These are phyloP conservation scores for Aphidoletes aphidimyza DNA, from an alignment of 2,888 invertebrate species.

Conservation along the genomic window DNA sequence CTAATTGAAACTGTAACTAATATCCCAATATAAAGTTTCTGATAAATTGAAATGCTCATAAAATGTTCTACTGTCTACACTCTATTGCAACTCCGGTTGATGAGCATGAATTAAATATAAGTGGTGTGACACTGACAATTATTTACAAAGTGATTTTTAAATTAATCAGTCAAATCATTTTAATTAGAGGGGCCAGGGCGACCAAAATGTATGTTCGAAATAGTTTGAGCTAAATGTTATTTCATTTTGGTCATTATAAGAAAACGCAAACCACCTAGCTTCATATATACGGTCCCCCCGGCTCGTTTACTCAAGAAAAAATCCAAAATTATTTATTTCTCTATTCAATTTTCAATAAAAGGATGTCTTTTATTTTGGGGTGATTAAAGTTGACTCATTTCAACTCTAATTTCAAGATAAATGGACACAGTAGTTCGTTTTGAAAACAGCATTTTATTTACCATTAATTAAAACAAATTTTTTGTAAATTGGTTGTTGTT, in stretches of 20 bases:
- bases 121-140: slow-evolving; percentile 51
- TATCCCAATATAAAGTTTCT: slow-evolving; percentile 15
- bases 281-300: background rate
- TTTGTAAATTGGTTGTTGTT: background rate
- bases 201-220: no score
- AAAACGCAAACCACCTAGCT: background rate
- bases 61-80: no score
- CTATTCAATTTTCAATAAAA: slow-evolving; percentile 18
- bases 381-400: slow-evolving; percentile 13
- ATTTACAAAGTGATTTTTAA: slow-evolving; percentile 53
- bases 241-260: no score
- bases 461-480: background rate
- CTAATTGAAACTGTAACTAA: slow-evolving; percentile 53
- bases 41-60: slow-evolving; percentile 50
- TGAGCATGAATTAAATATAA: slow-evolving; percentile 50
- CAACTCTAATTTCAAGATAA: no score
- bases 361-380: background rate
- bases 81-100: slow-evolving; percentile 4
- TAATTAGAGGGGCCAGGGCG: slow-evolving; percentile 25
- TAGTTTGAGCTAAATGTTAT: no score
- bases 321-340: slow-evolving; percentile 23
- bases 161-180: slow-evolving; percentile 52
- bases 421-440: no score
- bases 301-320: background rate
- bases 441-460: background rate